phyloP scores from a whole-genome alignment of 2,888 invertebrate species.

The Bedellia somnulentella region DNA sequence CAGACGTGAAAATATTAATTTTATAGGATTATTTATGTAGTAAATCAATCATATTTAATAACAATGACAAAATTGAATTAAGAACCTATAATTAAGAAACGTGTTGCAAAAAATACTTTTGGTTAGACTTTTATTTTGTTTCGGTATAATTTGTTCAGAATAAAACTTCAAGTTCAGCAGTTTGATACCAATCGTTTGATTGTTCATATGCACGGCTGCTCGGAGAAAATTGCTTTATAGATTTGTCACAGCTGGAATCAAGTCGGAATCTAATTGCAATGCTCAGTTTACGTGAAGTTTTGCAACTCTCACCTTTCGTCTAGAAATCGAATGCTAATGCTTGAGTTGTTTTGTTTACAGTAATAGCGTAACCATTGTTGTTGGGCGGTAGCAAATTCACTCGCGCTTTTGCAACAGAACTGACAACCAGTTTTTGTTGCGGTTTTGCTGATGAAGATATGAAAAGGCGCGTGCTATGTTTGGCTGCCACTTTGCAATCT shows the following conservation, averaged over 20 bases:
- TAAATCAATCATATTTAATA: too few relatives aligned
- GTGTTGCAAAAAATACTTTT: too few relatives aligned
- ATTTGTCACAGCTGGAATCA: slow-evolving; percentile 22
- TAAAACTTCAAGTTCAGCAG: too few relatives aligned
- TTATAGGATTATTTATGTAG: too few relatives aligned
- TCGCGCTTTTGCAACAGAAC: slow-evolving; percentile 25
- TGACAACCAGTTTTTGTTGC: slow-evolving; percentile 35
- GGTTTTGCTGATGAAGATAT: slow-evolving; percentile 32
- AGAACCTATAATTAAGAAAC: too few relatives aligned
- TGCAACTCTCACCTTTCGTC: slow-evolving; percentile 13
- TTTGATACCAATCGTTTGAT: too few relatives aligned
- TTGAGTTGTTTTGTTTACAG: slow-evolving; percentile 36
- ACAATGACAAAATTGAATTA: too few relatives aligned
- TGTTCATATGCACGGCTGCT: too few relatives aligned
- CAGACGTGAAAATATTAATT: too few relatives aligned
- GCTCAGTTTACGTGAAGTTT: slow-evolving; percentile 5
- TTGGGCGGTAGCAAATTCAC: slow-evolving; percentile 27
- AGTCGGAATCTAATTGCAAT: slow-evolving; percentile 9
- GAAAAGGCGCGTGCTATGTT: slow-evolving; percentile 17
- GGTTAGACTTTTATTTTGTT: too few relatives aligned
- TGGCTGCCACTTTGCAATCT: slow-evolving; percentile 21
- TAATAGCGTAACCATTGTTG: slow-evolving; percentile 38
- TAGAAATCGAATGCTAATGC: slow-evolving; percentile 22
- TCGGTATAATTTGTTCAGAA: too few relatives aligned
- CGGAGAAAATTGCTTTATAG: slow-evolving; percentile 11